Evolutionary conservation across 2,113 vertebrate genomes (phyloP).

Genomic region (Bucco capensis): DNA sequence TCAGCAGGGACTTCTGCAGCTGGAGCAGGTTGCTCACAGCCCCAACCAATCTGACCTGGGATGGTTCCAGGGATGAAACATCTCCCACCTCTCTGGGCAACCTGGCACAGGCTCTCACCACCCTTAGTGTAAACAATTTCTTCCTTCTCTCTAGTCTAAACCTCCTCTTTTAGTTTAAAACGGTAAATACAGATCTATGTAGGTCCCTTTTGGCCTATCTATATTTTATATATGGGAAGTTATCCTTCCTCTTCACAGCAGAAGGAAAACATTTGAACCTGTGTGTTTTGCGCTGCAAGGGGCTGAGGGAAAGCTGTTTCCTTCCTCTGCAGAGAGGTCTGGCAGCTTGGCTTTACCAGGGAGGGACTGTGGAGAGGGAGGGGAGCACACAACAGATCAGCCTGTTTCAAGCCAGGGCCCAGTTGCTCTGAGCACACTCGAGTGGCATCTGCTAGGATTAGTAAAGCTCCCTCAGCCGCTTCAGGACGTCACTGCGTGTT

Average conservation of each 20-base stretch:
- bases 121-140: not conserved
- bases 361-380: not conserved
- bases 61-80: not conserved
- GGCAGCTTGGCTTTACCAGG: slow-evolving; percentile 20
- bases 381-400: not conserved
- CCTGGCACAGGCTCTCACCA: not conserved
- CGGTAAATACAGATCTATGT: not conserved
- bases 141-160: not conserved
- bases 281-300: not conserved
- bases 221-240: not conserved
- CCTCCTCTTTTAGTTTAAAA: not conserved
- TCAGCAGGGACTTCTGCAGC: not conserved
- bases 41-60: not conserved
- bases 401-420: not conserved
- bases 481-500: not conserved
- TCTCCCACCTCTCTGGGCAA: not conserved
- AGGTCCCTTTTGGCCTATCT: not conserved
- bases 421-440: not conserved
- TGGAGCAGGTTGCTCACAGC: not conserved
- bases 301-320: not conserved
- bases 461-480: not conserved
- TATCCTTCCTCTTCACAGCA: not conserved
- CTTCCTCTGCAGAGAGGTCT: slow-evolving; percentile 15
- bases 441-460: not conserved
- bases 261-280: not conserved